Evolutionary conservation across 2,113 vertebrate species (phyloP), one percentile per base, ranked within the genome.

Genomic region (Elanoides forficatus): DNA sequence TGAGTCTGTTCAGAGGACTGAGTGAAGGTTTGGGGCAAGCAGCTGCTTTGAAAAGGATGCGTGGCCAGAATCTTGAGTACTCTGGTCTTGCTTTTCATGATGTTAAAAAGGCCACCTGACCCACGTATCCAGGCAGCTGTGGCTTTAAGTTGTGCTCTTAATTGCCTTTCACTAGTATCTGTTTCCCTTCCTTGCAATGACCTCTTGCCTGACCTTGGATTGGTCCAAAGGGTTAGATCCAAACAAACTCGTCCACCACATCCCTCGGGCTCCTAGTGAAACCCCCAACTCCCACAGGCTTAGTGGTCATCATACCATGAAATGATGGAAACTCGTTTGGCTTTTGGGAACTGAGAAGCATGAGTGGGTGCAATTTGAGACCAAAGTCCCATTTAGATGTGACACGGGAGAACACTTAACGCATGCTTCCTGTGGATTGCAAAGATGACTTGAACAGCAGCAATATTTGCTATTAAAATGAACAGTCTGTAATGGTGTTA

Each of bases 381-480:
- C 19, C 22, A 3, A 38, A 72, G 7, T 6, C 13, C 47, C 48
- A 22, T 14, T 86, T 9, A 34, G 79, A 68, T 80, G 74, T 3
- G 48, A 23, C 55, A 21, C 8, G 6, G 58, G 50, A 65, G 48
- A 30, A 3, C 14, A 1, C 52, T n/a, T 72, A 15, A 2, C 17
- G 11, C 9, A 0, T 3, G 40, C 7, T 43, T 23, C 60, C 75
- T 1, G 3, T 1, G 23, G 42, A 18, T 43, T 29, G 47, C 11
- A 40, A 2, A 32, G 29, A 9, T 9, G 22, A 10, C 43, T 32
- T 0, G 1, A 53, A 10, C 40, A 26, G 3, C 81, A 45, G 29
- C 29, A 34, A 19, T 29, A 21, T 2, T 65, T 62, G 55, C 23
- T 56, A 3, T 65, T 45, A 25, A 47, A 85, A 23, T 3, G 10